phyloP scores from a whole-genome alignment of 2,113 vertebrate species.

The Pachyramphus minor region DNA sequence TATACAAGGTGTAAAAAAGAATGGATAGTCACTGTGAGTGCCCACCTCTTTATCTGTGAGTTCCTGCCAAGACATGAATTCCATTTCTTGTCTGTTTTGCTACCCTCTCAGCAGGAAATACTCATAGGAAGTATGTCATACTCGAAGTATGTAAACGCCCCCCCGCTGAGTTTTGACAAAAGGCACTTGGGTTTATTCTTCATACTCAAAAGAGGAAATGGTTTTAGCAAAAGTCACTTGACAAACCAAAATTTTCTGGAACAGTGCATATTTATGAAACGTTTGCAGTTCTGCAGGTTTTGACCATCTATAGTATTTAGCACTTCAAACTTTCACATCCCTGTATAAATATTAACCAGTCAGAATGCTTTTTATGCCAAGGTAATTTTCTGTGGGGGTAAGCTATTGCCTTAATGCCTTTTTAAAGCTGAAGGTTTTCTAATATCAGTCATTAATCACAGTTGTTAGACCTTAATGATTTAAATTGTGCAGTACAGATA shows the following conservation, averaged over 20 bases:
- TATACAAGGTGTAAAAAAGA: neutral
- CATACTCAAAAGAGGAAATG: neutral
- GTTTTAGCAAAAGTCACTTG: neutral
- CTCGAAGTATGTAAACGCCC: no score
- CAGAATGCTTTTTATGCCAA: neutral
- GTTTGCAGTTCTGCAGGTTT: neutral
- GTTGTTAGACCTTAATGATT: neutral
- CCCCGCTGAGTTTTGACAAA: neutral
- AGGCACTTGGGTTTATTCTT: neutral
- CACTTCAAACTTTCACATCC: neutral
- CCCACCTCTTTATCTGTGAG: neutral
- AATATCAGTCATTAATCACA: neutral
- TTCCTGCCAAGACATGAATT: neutral
- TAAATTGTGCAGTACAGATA: neutral
- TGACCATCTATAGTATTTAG: neutral
- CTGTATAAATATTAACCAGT: neutral
- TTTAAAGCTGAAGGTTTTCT: neutral
- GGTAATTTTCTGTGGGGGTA: neutral
- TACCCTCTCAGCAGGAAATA: neutral
- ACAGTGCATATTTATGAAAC: neutral
- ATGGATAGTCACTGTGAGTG: neutral
- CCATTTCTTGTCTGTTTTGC: neutral
- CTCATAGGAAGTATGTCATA: no score
- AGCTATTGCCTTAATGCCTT: neutral
- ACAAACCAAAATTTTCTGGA: neutral